Base-by-base conservation (phyloP, 2,888 invertebrate species). In the Ochlodes sylvanus region DNA sequence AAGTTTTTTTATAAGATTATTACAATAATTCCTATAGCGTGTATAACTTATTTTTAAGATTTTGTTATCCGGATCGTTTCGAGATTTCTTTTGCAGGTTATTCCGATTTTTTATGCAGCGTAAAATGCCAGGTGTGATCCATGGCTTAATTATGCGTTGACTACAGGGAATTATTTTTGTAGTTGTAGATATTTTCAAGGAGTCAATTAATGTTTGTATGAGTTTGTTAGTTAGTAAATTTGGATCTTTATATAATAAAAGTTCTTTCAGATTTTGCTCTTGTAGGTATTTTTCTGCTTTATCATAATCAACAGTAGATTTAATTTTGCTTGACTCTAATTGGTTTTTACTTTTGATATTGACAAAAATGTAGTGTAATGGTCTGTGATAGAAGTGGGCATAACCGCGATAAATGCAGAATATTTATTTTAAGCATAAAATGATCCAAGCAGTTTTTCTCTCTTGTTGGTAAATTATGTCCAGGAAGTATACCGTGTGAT, bases 1-100 rank as follows among this genome's bases (percentile, higher is more conserved):
- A n/a, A 70, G 10, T 63, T 71, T 72, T 57, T 68, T 73, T 17
- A 73, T 61, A 7, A 71, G 42, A 44, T 70, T 68, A 34, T 71
- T 65, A 17, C 71, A 71, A 52, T 21, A 70, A 21, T 71, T 71
- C 1, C 70, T 38, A 12, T 70, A 70, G n/a, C 65, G 41, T 38
- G 32, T 68, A 27, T 65, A 68, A 17, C 61, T 62, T n/a, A 68
- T 64, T 64, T 64, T 27, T 2, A 27, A 5, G 3, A 27, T 27
- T 27, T 4, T 5, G 5, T 27, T 27, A 27, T 27, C 27, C 5
- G 27, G 27, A 27, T 27, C 27, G 2, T 5, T 27, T 27, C 5
- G 2, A 27, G 27, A 4, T 27, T 27, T 27, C 2, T 27, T 27
- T 27, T 27, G 27, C 2, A 27, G 27, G 5, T 5, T 27, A 27